Base-by-base conservation (phyloP, 2,797 vertebrate species). In the Tokudaia tokunoshimensis region DNA sequence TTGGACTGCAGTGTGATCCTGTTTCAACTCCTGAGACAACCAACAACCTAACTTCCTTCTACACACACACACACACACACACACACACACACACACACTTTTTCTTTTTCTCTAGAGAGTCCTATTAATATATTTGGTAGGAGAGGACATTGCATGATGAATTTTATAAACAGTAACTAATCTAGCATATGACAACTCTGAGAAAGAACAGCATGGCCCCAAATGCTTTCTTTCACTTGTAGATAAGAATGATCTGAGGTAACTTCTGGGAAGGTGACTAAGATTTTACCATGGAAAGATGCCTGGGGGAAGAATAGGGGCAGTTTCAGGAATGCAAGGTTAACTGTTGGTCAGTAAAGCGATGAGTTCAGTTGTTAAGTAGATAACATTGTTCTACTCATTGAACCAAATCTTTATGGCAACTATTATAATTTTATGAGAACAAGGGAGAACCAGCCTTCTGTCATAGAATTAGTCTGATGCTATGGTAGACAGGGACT, bases 191-290 rank as follows among this genome's bases (percentile, higher is more conserved):
- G 80, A 95, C 94, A 96, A 97, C 63, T 88, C 14, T 41, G n/a
- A 92, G 26, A 50, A 75, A 75, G 96, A 97, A 96, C 95, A 96
- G 83, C 91, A 65, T 90, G 87, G 85, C 19, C 80, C 89, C 63
- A 88, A 89, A 90, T 85, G 84, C 22, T 55, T 87, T 74, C 44
- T 75, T 96, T 94, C 3, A 44, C 34, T 47, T 75, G 92, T 47
- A 83, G 79, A 86, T n/a, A 22, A 84, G 72, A 47, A 76, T 34
- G 57, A 24, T 76, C 80, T 94, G 61, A 87, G 81, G 78, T 19
- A 52, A 52, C n/a, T 76, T 24, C 15, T 80, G 89, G 24, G 61
- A 90, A 50, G 26, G 61, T 61, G 47, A 78, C 88, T 93, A 93
- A 44, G 15, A 65, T 92, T 95, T 95, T 61, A 92, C 3, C 41